Evolutionary conservation across 2,113 vertebrate genomes (phyloP), one percentile per base, ranked within the genome.

Genomic region (Psilopogon haemacephalus): DNA sequence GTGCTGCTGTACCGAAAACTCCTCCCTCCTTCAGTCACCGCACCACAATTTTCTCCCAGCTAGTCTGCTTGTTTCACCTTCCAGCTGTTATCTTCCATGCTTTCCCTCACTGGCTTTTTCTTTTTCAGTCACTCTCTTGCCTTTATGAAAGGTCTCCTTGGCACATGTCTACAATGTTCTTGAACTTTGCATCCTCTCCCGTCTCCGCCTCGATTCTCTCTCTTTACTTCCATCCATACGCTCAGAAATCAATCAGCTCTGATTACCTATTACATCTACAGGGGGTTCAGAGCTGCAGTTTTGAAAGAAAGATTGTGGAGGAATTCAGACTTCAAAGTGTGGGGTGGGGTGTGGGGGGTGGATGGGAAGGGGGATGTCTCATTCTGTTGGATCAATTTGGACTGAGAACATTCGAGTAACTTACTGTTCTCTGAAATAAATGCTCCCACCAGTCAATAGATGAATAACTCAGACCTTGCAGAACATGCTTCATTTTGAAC

Each of bases 191-290:
- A 37, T 37, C 54, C 24, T 83, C 32, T 84, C 42, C 32, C 48
- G 67, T 74, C 35, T 16, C 56, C 70, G 59, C 0, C 0, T 59
- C 32, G 3, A 88, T 93, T 65, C 69, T 69, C 71, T 91, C 32
- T 32, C 75, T 38, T 19, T 84, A 77, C 73, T 84, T 86, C 69
- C 68, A 86, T 79, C 63, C 64, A 50, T 33, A 37, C 26, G 30
- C 72, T 95, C 62, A 92, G 86, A 95, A 97, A 96, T 95, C 95
- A 96, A 74, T 96, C 84, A 88, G 30, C 75, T 58, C 79, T 30
- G 52, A 92, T 95, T 83, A 88, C 23, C 81, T 4, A 2, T 73
- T 68, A 68, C 63, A 84, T 74, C 87, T 94, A 88, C 84, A 58
- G 73, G 65, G 69, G 62, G 60, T 40, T 67, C 78, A 83, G 86